Conservation (phyloP, 1,140 invertebrate genomes). For the Aphis gossypii region DNA sequence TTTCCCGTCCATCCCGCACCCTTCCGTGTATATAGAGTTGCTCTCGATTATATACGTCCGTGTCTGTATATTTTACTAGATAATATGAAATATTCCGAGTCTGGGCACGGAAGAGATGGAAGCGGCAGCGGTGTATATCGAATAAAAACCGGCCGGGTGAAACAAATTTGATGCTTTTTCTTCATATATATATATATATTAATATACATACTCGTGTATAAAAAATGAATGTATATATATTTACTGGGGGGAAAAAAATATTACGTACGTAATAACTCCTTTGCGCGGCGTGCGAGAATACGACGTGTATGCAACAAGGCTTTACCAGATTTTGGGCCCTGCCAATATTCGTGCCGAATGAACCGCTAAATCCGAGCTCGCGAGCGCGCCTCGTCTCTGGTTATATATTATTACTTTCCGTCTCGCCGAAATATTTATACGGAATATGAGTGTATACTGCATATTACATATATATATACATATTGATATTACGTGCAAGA, state of each 20-base stretch:
- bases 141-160: slow-evolving; percentile 52
- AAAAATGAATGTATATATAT: neutral
- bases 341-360: slow-evolving; percentile 50
- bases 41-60: neutral
- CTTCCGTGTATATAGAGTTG: no score
- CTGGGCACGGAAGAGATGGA: neutral
- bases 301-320: slow-evolving; percentile 42
- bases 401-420: slow-evolving; percentile 39
- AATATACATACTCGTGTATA: no score
- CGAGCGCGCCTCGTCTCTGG: no score
- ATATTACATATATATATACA: neutral
- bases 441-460: neutral
- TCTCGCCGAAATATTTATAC: slow-evolving; percentile 20
- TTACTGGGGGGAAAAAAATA: slow-evolving; percentile 2
- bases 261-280: slow-evolving; percentile 44
- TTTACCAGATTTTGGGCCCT: slow-evolving; percentile 44
- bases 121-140: slow-evolving; percentile 17
- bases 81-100: slow-evolving; percentile 19
- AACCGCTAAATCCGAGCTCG: slow-evolving; percentile 42
- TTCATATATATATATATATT: no score
- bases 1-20: neutral
- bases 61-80: slow-evolving; percentile 29
- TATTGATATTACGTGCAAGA: slow-evolving; percentile 20
- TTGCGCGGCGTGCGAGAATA: slow-evolving; percentile 32
- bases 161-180: slow-evolving; percentile 52